phyloP scores from a whole-genome alignment of 2,113 vertebrate species.

The Chinchilla lanigera region DNA sequence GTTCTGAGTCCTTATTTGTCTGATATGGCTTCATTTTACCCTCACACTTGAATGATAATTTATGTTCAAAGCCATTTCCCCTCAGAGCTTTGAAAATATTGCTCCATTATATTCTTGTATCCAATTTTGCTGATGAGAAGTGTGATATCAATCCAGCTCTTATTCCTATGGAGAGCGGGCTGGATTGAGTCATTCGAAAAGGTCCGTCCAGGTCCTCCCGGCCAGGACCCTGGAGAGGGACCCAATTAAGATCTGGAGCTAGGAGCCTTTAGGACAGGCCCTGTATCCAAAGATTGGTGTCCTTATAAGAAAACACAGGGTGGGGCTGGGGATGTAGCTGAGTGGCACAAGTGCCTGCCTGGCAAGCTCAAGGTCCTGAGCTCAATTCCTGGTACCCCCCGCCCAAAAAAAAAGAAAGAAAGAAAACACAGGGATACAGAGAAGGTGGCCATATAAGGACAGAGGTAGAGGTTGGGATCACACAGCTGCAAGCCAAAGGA shows the following conservation, averaged over 20 bases:
- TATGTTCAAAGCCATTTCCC: slow-evolving; percentile 81
- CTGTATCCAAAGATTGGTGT: background rate
- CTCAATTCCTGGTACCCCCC: too few species aligned
- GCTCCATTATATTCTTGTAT: slow-evolving; percentile 74
- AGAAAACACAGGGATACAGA: background rate
- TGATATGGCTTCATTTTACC: slow-evolving; percentile 71
- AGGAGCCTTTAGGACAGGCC: background rate
- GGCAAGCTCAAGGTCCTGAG: too few species aligned
- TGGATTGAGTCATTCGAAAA: background rate
- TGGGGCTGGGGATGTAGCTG: too few species aligned
- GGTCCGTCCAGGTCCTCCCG: rapidly evolving
- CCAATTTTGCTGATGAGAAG: slow-evolving; percentile 68
- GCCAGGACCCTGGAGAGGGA: background rate
- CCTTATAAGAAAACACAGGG: background rate
- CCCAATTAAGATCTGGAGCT: background rate
- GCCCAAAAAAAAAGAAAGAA: too few species aligned
- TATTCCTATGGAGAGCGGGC: background rate
- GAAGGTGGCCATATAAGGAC: background rate
- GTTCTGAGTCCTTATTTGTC: slow-evolving; percentile 72
- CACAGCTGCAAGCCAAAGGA: background rate
- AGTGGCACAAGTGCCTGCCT: too few species aligned
- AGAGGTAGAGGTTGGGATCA: background rate
- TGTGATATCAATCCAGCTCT: background rate
- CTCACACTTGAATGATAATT: slow-evolving; percentile 82
- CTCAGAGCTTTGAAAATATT: slow-evolving; percentile 73